phyloP scores from a whole-genome alignment of 2,888 invertebrate species.

The Tetragonisca angustula region DNA sequence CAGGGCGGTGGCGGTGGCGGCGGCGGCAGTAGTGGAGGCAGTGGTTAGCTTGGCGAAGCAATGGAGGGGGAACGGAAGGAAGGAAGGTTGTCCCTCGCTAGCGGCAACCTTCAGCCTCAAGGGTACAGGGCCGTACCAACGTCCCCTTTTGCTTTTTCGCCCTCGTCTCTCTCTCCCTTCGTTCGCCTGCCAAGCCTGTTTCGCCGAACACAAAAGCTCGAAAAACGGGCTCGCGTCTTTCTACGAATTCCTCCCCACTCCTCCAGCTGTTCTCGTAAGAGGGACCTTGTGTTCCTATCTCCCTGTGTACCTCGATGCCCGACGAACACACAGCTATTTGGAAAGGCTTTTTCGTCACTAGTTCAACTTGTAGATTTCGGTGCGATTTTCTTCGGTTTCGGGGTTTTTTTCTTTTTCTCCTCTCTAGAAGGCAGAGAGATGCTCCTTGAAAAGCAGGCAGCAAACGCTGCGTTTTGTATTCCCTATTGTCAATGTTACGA shows the following conservation, averaged over 20 bases:
- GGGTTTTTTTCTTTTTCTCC: too few species aligned
- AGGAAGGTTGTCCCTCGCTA: constrained; percentile 76
- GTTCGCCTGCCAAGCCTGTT: constrained; percentile 7
- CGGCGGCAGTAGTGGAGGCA: constrained; percentile 1
- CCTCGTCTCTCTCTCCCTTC: constrained; percentile 30
- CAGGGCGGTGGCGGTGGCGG: constrained; percentile 11
- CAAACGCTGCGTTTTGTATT: too few species aligned
- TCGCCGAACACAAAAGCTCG: constrained; percentile 51
- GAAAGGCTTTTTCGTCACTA: background rate
- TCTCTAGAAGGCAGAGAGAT: too few species aligned
- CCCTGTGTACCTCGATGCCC: background rate
- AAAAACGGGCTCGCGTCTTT: constrained; percentile 42
- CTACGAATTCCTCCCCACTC: constrained; percentile 26
- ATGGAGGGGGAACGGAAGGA: constrained; percentile 66
- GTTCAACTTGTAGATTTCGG: background rate
- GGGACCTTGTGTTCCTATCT: background rate
- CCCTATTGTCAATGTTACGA: too few species aligned
- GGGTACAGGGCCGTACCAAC: constrained; percentile 78
- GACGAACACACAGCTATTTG: background rate
- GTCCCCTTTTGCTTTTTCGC: constrained; percentile 55
- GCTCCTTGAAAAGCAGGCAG: too few species aligned
- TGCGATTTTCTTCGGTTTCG: too few species aligned
- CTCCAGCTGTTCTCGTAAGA: background rate
- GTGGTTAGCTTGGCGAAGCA: background rate
- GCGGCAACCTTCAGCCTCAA: constrained; percentile 81